Percentiles rank a stretch among this genome's conserved stretches.
These are phyloP conservation scores for Arnoldichthys spilopterus DNA, from an alignment of 2,797 vertebrate species.

Conservation along the genomic window DNA sequence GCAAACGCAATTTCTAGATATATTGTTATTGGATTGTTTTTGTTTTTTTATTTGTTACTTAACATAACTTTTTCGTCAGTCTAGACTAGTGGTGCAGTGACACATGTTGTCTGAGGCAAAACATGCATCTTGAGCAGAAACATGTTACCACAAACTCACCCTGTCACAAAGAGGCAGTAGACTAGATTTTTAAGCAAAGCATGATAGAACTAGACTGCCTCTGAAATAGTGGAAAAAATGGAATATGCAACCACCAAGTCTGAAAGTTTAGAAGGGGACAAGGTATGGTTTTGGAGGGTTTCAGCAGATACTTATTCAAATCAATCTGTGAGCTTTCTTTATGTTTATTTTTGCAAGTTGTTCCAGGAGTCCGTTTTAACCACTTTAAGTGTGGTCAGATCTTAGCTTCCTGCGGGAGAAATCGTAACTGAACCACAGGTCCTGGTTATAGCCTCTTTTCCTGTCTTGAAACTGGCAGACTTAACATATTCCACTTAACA, in stretches of 20 bases:
- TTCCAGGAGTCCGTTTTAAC: conserved; percentile 45
- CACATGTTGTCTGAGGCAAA: conserved; percentile 43
- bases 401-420: conserved; percentile 40
- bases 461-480: conserved; percentile 13
- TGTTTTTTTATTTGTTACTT: not conserved
- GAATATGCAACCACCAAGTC: conserved; percentile 55
- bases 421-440: conserved; percentile 33
- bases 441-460: conserved; percentile 48
- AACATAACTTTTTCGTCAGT: conserved; percentile 28
- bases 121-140: conserved; percentile 40
- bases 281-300: conserved; percentile 38
- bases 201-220: conserved; percentile 13
- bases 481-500: conserved; percentile 36
- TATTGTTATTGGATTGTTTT: not conserved
- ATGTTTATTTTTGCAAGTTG: conserved; percentile 42
- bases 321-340: conserved; percentile 54
- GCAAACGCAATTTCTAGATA: not conserved
- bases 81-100: conserved; percentile 44
- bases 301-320: conserved; percentile 49
- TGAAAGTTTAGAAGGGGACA: conserved; percentile 55
- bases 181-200: conserved; percentile 42
- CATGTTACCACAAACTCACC: conserved; percentile 38
- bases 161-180: conserved; percentile 33
- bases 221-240: conserved; percentile 47
- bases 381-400: conserved; percentile 41